Evolutionary conservation across 2,797 vertebrate genomes (phyloP), one percentile per base, ranked within the genome.

Genomic region (Chloroceryle inda): DNA sequence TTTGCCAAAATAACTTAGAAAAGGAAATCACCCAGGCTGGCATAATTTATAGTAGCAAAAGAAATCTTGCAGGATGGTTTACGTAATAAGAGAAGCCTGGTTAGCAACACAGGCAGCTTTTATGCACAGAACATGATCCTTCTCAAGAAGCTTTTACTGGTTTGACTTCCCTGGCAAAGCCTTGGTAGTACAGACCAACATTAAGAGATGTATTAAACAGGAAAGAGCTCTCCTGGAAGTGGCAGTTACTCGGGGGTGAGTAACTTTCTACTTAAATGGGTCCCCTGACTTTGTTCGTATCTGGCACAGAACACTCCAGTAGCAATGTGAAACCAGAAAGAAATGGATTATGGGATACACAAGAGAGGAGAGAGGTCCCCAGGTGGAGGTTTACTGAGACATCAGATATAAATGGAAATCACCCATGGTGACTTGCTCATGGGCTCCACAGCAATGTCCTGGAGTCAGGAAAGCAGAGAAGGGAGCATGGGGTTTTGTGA

Each of bases 1-100:
- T 92, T 89, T 91, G 88, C 71, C 61, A 89, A 87, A 84, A 75
- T 33, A 93, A 50, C 66, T 90, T 55, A 62, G 85, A 73, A 73
- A 87, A 61, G 75, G 74, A 85, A 73, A 67, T 71, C 72, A 91
- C 76, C 93, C 63, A 63, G 67, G 52, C 42, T 93, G 50, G 77
- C 59, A 90, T 4, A 3, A 67, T 53, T 91, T 61, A 31, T 3
- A 93, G 61, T 26, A 89, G 86, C 50, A 45, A 59, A 52, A 73
- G 11, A 49, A 88, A 79, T 31, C 59, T 63, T 38, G 27, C 40
- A 71, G 49, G 31, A 59, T 18, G 24, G 55, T 19, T 84, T 73
- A 58, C 21, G 9, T 18, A 77, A 62, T 68, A 53, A 69, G 62
- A 80, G 58, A 69, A 77, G 53, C 24, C 38, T 78, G 6, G 23